Evolutionary conservation across 2,797 vertebrate genomes (phyloP).

Genomic region (Argya squamiceps): DNA sequence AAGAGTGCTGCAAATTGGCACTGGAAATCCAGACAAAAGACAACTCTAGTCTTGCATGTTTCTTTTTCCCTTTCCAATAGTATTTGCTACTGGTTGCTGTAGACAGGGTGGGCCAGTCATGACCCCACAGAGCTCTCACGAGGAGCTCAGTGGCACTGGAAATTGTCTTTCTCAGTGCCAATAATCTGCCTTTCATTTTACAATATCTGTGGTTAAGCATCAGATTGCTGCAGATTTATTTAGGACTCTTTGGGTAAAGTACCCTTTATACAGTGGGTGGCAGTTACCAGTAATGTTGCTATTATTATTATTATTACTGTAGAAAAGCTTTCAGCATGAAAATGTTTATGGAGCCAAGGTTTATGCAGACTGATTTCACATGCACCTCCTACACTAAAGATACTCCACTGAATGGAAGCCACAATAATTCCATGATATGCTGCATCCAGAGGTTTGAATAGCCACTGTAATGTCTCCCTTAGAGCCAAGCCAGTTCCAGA

Average conservation of each 20-base stretch:
- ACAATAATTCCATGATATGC: slow-evolving; percentile 4
- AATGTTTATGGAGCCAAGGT: slow-evolving; percentile 8
- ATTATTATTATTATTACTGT: slow-evolving; percentile 4
- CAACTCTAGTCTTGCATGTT: neutral
- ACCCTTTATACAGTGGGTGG: neutral
- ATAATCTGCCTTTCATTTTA: neutral
- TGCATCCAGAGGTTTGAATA: slow-evolving; percentile 56
- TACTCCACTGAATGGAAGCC: neutral
- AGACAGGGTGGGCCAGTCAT: neutral
- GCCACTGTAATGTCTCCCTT: slow-evolving; percentile 49
- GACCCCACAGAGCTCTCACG: accelerated
- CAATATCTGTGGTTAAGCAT: neutral
- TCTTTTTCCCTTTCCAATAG: neutral
- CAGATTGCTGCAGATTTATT: neutral
- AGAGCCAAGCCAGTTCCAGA: slow-evolving; percentile 42
- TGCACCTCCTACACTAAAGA: neutral
- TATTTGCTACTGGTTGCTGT: neutral
- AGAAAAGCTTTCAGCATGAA: neutral
- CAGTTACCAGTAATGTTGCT: neutral
- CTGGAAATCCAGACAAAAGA: neutral
- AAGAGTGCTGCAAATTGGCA: neutral
- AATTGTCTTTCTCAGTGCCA: neutral
- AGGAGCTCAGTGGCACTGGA: neutral
- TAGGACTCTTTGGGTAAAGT: neutral
- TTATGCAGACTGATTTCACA: slow-evolving; percentile 28